Conservation (phyloP, 2,797 vertebrate genomes). For the Hephaestus fuliginosus region DNA sequence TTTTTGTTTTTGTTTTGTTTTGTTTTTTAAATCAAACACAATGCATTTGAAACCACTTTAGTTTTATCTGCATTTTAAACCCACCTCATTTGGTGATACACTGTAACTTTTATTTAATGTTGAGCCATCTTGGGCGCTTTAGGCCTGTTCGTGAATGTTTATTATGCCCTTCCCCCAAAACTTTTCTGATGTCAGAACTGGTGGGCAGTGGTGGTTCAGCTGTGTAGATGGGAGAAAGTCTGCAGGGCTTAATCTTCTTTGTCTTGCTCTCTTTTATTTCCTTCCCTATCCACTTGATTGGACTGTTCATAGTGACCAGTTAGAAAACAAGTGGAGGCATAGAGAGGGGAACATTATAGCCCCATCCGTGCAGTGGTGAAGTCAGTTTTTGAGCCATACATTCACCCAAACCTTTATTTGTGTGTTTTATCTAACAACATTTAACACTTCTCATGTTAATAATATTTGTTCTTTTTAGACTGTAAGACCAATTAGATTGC, state of each 20-base stretch:
- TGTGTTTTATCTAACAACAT: conserved; percentile 61
- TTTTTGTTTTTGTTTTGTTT: no score
- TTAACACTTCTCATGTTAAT: conserved; percentile 44
- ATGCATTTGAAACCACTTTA: not conserved
- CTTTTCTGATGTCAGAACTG: no score
- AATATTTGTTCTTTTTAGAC: conserved; percentile 49
- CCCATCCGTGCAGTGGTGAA: conserved; percentile 61
- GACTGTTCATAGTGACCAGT: no score
- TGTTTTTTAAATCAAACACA: not conserved
- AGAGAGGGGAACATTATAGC: conserved; percentile 37
- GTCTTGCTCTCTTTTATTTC: no score
- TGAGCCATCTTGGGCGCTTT: no score
- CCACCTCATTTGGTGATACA: not conserved
- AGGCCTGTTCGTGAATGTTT: no score
- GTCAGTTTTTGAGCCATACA: conserved; percentile 75
- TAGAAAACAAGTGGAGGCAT: no score
- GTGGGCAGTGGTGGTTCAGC: no score
- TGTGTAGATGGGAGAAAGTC: not conserved
- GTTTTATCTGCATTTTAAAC: conserved; percentile 10
- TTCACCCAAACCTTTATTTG: conserved; percentile 63
- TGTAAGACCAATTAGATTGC: no score
- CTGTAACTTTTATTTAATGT: not conserved
- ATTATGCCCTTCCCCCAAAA: no score
- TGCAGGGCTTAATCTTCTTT: no score
- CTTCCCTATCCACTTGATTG: no score